Base-by-base conservation (phyloP, 2,888 invertebrate species). In the Drosophila recens region DNA sequence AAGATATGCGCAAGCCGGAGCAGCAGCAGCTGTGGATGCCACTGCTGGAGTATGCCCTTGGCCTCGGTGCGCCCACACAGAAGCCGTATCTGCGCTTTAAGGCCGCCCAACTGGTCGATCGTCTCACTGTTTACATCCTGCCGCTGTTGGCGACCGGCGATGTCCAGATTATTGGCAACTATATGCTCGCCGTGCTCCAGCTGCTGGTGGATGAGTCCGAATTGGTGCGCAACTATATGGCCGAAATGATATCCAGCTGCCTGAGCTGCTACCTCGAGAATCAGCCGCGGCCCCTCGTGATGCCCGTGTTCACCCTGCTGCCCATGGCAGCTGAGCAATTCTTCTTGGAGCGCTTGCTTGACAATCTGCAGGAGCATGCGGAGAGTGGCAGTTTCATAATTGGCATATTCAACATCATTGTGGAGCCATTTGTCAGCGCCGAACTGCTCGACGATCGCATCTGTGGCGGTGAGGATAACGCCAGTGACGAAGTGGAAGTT, bases 131-230 rank as follows among this genome's bases (percentile, higher is more conserved):
- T 0, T 73, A 84, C 46, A 75, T 89, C n/a, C 46, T 54, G 0
- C 67, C 73, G 48, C 70, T 82, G 0, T 34, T 90, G 17, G 65
- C 72, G 13, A 77, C 80, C 23, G 77, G 74, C n/a, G 76, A 89
- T 63, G 42, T 86, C 0, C 56, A 76, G 9, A 75, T 91, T 20
- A 30, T 91, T 17, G 88, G 85, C n/a, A 72, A 73, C 15, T 91
- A 87, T 59, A 80, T 87, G 0, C 73, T 80, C 0, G 72, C 91
- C 2, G 82, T 91, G 52, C 58, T 92, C 13, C 79, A 89, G 13
- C 80, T 92, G n/a, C 80, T 91, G 10, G 87, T 89, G 64, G 92
- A 92, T 52, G 92, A 92, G 67, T 88, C 90, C 40, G 83, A 80
- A 23, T 80, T 90, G 68, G 87, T 92, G 70, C 82, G 92, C 11